Evolutionary conservation across 2,888 invertebrate genomes (phyloP).

Genomic region (Diachrysia chrysitis): DNA sequence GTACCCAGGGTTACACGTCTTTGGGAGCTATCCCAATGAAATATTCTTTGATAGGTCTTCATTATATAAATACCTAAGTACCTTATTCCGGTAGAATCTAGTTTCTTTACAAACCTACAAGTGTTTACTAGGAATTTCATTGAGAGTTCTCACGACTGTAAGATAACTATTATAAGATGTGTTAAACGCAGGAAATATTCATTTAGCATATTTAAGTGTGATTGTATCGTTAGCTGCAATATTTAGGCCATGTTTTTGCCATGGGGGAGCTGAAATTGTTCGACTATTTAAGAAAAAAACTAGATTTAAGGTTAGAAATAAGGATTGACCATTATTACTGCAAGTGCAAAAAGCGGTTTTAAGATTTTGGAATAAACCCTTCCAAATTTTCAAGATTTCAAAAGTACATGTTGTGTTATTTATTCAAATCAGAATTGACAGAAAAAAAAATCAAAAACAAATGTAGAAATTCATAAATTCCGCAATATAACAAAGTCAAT

Average conservation of each 20-base stretch:
- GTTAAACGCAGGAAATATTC: slow-evolving; percentile 45
- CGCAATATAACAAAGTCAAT: slow-evolving; percentile 57
- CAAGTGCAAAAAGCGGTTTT: neutral
- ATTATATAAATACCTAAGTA: slow-evolving; percentile 15
- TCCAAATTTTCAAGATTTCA: neutral
- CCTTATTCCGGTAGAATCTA: slow-evolving; percentile 10
- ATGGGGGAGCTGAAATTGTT: neutral
- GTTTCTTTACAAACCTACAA: slow-evolving; percentile 25
- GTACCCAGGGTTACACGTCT: neutral
- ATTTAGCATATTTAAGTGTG: slow-evolving; percentile 39
- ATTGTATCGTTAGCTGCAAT: slow-evolving; percentile 17
- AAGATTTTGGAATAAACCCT: too few relatives aligned
- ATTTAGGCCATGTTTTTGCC: slow-evolving; percentile 19
- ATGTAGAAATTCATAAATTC: slow-evolving; percentile 43
- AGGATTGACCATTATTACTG: neutral
- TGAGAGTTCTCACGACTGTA: slow-evolving; percentile 32
- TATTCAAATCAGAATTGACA: neutral
- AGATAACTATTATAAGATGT: slow-evolving; percentile 34
- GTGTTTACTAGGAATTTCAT: slow-evolving; percentile 31
- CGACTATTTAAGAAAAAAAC: neutral
- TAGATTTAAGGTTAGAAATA: neutral
- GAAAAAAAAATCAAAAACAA: slow-evolving; percentile 31
- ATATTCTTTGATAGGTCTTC: neutral
- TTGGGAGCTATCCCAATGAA: neutral
- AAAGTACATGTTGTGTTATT: neutral